These are phyloP conservation scores for Lypha dubia DNA, from an alignment of 2,888 invertebrate species.

Conservation along the genomic window DNA sequence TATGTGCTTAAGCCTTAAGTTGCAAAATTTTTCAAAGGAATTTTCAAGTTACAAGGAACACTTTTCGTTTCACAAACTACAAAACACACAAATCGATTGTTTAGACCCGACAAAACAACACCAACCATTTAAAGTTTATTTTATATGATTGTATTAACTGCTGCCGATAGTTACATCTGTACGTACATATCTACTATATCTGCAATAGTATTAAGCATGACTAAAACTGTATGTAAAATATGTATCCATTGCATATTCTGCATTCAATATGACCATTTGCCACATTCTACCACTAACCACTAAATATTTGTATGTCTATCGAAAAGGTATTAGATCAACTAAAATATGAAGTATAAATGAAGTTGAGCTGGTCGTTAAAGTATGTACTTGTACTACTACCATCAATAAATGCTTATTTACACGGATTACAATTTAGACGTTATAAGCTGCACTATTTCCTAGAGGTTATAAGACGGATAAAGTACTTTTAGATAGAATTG, in stretches of 20 bases:
- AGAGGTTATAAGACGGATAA: neutral
- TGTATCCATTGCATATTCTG: neutral
- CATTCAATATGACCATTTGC: constrained; percentile 11
- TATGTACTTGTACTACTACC: neutral
- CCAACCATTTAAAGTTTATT: constrained; percentile 25
- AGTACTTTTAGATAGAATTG: neutral
- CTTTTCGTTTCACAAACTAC: constrained; percentile 2
- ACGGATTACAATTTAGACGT: neutral
- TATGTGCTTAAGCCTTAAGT: constrained; percentile 5
- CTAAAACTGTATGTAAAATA: neutral
- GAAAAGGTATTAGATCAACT: constrained; percentile 7
- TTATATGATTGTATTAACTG: constrained; percentile 19
- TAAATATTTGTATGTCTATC: too few species aligned
- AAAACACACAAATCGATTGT: constrained; percentile 31
- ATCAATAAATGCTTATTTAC: constrained; percentile 9
- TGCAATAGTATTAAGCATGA: neutral
- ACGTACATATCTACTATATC: neutral
- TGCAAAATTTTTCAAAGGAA: constrained; percentile 26
- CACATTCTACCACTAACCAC: too few species aligned
- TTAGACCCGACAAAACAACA: constrained; percentile 12
- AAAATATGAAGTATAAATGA: constrained; percentile 7
- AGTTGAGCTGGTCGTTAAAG: neutral
- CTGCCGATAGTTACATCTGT: neutral
- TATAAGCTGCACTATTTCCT: neutral
- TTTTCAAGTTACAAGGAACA: constrained; percentile 4